Evolutionary conservation across 2,113 vertebrate species (phyloP).

Genomic region (Pterophyllum scalare): DNA sequence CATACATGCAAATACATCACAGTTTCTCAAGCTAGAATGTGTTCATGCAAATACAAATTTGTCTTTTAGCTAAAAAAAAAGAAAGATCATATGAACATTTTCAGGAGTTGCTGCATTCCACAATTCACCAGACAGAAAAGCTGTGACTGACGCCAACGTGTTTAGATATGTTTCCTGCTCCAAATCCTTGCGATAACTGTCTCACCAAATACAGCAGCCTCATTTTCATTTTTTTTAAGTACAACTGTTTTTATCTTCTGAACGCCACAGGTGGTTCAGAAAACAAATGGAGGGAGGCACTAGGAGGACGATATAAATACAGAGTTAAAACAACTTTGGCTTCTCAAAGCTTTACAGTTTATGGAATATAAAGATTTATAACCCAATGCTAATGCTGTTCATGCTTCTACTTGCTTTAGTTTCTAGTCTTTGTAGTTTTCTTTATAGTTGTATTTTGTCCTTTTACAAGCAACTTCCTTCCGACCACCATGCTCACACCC

Average conservation of each 20-base stretch:
- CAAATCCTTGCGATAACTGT: background rate
- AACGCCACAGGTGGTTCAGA: conserved; percentile 11
- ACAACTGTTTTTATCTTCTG: conserved; percentile 14
- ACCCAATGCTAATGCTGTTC: background rate
- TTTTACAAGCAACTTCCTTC: background rate
- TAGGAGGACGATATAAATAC: conserved; percentile 15
- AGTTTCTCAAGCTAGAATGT: conserved; percentile 40
- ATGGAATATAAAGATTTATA: background rate
- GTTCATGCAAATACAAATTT: conserved; percentile 46
- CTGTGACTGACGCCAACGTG: background rate
- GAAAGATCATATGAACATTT: background rate
- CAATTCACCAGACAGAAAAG: background rate
- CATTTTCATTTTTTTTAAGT: background rate
- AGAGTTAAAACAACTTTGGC: conserved; percentile 27
- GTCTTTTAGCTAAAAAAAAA: conserved; percentile 23
- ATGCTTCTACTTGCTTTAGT: background rate
- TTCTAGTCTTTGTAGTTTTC: background rate
- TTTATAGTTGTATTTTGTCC: background rate
- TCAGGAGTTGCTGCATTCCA: background rate
- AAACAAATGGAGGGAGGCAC: background rate
- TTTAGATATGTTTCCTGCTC: background rate
- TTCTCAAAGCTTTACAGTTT: background rate
- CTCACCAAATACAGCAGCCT: conserved; percentile 2
- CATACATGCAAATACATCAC: background rate
- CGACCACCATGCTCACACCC: conserved; percentile 56